These are phyloP conservation scores for Sebastes aleutianus DNA, from an alignment of 2,797 vertebrate species.

Conservation along the genomic window DNA sequence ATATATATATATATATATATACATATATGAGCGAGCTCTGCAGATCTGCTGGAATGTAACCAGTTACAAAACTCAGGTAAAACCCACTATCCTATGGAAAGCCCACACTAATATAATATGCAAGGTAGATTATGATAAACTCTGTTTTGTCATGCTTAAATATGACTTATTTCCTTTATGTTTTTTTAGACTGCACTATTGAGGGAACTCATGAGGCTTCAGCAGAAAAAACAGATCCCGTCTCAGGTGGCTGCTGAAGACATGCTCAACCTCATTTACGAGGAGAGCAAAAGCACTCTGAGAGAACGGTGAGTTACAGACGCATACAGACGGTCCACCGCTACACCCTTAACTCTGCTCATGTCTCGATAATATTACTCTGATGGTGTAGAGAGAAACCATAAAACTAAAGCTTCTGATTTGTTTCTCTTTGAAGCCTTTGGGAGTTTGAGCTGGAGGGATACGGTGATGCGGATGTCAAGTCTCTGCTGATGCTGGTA, in stretches of 20 bases:
- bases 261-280: neutral
- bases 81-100: too few relatives aligned
- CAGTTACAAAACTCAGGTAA: too few relatives aligned
- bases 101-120: too few relatives aligned
- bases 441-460: slow-evolving; percentile 15
- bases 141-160: too few relatives aligned
- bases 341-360: neutral
- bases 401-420: neutral
- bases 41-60: too few relatives aligned
- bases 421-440: slow-evolving; percentile 7
- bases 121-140: too few relatives aligned
- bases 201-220: neutral
- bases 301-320: slow-evolving; percentile 6
- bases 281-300: neutral
- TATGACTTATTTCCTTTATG: neutral
- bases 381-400: neutral
- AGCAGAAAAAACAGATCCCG: neutral
- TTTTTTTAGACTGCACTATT: neutral
- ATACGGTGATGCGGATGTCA: neutral
- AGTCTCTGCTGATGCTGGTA: neutral
- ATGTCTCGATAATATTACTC: neutral
- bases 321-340: neutral
- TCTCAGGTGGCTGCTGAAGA: slow-evolving; percentile 9
- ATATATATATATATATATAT: too few relatives aligned
- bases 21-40: too few relatives aligned